These are phyloP conservation scores for Hydrochoerus hydrochaeris DNA, from an alignment of 2,113 vertebrate genomes.

Conservation along the genomic window DNA sequence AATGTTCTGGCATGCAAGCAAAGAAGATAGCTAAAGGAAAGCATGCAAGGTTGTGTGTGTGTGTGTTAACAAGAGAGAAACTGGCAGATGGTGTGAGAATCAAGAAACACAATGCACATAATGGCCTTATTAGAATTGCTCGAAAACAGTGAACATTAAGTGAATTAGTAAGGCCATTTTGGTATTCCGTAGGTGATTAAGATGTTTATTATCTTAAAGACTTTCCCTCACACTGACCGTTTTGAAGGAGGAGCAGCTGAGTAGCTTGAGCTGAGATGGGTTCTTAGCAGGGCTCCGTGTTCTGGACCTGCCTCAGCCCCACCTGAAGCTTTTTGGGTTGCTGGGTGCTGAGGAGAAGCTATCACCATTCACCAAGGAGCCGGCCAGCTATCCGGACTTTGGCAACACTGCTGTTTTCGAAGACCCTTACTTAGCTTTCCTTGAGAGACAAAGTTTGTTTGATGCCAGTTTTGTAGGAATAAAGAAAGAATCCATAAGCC, in stretches of 20 bases:
- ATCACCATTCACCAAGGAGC: neutral
- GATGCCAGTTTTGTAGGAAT: slow-evolving; percentile 14
- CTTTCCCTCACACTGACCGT: neutral
- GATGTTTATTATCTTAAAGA: neutral
- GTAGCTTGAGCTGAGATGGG: neutral
- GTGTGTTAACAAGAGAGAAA: neutral
- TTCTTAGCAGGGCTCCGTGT: neutral
- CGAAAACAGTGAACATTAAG: neutral
- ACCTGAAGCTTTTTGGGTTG: neutral
- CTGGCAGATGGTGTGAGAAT: neutral
- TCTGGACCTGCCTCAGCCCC: neutral
- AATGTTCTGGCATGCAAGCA: neutral
- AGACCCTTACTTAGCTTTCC: neutral
- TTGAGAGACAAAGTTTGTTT: slow-evolving; percentile 55
- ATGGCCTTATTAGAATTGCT: neutral
- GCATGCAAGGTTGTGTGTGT: neutral
- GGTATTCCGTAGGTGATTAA: neutral
- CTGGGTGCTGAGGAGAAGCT: neutral
- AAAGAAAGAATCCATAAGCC: slow-evolving; percentile 1
- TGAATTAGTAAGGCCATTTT: neutral
- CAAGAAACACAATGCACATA: neutral
- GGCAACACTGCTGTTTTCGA: neutral
- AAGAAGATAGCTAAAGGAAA: neutral
- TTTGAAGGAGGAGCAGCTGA: neutral
- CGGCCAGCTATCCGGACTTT: neutral